Conservation (phyloP, 1,140 invertebrate genomes). For the Meloidogyne floridensis region DNA sequence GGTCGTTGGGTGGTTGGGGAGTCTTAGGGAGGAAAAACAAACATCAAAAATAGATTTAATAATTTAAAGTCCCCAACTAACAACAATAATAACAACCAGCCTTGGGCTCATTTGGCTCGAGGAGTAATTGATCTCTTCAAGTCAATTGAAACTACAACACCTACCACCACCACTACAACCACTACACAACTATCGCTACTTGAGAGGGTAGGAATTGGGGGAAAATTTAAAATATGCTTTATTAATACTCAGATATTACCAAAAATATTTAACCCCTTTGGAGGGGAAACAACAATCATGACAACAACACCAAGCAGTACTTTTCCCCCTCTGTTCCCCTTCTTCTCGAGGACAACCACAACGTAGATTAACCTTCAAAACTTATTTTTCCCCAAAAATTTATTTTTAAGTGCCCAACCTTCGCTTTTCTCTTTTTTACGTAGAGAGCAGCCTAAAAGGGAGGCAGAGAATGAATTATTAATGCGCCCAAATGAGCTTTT, state of each 20-base stretch:
- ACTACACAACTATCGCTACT: constrained; percentile 14
- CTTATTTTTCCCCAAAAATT: neutral
- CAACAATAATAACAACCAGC: neutral
- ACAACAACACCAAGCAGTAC: neutral
- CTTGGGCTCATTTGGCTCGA: constrained; percentile 35
- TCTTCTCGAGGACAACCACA: constrained; percentile 10
- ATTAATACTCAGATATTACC: constrained; percentile 1
- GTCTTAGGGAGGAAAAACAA: neutral
- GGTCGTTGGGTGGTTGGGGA: too few relatives aligned
- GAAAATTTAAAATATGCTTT: neutral
- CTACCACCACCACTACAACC: constrained; percentile 32
- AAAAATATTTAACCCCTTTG: constrained; percentile 21
- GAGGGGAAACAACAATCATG: neutral
- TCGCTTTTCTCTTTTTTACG: constrained; percentile 2
- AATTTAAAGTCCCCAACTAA: neutral
- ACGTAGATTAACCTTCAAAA: neutral
- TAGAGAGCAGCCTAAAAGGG: constrained; percentile 13
- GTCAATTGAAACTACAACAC: constrained; percentile 25
- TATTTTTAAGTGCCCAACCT: neutral
- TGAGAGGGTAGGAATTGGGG: neutral
- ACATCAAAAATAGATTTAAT: neutral
- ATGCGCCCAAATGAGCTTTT: neutral
- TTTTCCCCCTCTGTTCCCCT: constrained; percentile 11
- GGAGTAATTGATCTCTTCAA: constrained; percentile 39
- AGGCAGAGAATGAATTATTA: neutral